Evolutionary conservation across 2,888 invertebrate genomes (phyloP).

Genomic region (Mycalesis mineus): DNA sequence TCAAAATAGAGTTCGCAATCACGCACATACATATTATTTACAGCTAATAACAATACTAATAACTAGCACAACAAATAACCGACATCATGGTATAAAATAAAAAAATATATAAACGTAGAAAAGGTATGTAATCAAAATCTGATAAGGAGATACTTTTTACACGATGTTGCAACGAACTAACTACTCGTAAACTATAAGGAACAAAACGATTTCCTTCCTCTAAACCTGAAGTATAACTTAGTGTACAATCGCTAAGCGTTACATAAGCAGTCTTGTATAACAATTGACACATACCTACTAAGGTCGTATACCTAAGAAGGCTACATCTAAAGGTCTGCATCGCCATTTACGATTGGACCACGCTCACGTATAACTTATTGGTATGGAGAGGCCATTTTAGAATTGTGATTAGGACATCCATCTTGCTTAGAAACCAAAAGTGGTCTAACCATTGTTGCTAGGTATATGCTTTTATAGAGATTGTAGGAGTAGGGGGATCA

Average conservation of each 20-base stretch:
- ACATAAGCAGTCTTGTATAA: constrained; percentile 40
- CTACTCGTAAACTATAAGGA: not conserved
- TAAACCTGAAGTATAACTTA: constrained; percentile 20
- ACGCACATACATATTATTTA: no score
- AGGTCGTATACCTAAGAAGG: constrained; percentile 24
- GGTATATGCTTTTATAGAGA: not conserved
- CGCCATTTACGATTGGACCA: constrained; percentile 14
- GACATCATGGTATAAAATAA: no score
- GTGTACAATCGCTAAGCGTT: constrained; percentile 41
- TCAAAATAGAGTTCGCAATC: no score
- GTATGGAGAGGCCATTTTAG: constrained; percentile 1
- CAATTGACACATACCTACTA: constrained; percentile 35
- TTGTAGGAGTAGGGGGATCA: not conserved
- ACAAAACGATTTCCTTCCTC: constrained; percentile 1
- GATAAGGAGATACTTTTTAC: no score
- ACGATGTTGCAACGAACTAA: not conserved
- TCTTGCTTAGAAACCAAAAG: not conserved
- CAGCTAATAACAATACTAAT: no score
- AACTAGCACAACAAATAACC: no score
- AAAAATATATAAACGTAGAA: no score
- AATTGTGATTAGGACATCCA: constrained; percentile 4
- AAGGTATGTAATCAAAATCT: no score
- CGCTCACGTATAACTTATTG: not conserved
- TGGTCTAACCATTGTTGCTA: not conserved
- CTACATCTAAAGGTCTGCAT: constrained; percentile 11